Percentiles rank a stretch among this genome's conserved stretches.
Conservation (phyloP, 2,888 invertebrate genomes). For the Parnassius smintheus region DNA sequence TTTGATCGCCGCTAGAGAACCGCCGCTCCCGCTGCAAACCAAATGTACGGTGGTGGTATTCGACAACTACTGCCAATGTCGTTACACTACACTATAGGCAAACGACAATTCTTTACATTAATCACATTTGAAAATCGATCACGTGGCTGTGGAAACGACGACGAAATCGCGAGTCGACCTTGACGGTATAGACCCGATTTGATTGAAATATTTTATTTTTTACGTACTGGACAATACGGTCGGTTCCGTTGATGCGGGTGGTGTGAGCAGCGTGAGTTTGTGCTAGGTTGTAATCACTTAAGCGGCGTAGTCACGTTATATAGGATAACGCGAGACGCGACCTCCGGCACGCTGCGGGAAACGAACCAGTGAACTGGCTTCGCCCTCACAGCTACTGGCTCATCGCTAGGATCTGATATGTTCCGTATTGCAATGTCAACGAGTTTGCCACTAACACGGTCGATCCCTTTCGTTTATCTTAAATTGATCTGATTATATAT, state of each 20-base stretch:
- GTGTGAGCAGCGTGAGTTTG: conserved; percentile 67
- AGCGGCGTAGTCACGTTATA: conserved; percentile 66
- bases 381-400: conserved; percentile 21
- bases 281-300: conserved; percentile 66
- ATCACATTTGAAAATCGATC: conserved; percentile 44
- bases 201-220: conserved; percentile 47
- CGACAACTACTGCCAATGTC: conserved; percentile 52
- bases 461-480: not conserved
- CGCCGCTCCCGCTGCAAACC: conserved; percentile 64
- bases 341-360: conserved; percentile 66
- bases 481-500: no score
- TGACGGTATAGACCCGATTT: conserved; percentile 44
- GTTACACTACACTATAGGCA: conserved; percentile 35
- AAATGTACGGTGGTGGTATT: conserved; percentile 61
- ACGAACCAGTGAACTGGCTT: conserved; percentile 32
- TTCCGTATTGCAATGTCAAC: conserved; percentile 23
- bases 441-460: conserved; percentile 1
- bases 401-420: conserved; percentile 23
- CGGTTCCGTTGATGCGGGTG: conserved; percentile 45
- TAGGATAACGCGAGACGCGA: conserved; percentile 66
- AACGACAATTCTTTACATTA: conserved; percentile 49
- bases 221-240: conserved; percentile 53
- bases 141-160: conserved; percentile 44
- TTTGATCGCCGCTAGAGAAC: conserved; percentile 44
- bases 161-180: conserved; percentile 47